These are phyloP conservation scores for Zele albiditarsus DNA, from an alignment of 2,888 invertebrate species.

Conservation along the genomic window DNA sequence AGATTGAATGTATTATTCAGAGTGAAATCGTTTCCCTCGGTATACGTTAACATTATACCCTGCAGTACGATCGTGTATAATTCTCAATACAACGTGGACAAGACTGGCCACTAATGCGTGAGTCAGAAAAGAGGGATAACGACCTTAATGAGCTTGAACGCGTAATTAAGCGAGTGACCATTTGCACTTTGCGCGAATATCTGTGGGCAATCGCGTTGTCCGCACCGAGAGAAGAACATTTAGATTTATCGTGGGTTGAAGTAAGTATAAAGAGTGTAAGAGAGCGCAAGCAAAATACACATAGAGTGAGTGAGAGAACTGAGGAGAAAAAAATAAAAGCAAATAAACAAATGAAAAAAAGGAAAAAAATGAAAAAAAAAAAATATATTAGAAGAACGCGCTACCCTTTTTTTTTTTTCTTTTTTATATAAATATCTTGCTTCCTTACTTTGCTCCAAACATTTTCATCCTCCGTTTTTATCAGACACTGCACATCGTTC, in stretches of 20 bases:
- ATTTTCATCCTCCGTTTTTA: conserved; percentile 33
- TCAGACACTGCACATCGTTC: conserved; percentile 26
- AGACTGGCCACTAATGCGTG: conserved; percentile 50
- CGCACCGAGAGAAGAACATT: background rate
- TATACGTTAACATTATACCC: background rate
- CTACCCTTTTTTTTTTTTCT: conserved; percentile 25
- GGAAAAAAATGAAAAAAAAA: background rate
- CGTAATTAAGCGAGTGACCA: conserved; percentile 53
- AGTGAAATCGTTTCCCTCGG: background rate
- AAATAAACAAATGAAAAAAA: conserved; percentile 31
- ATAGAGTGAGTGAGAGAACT: background rate
- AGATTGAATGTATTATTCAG: background rate
- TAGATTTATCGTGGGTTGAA: conserved; percentile 25
- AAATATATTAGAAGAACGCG: conserved; percentile 41
- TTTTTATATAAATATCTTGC: conserved; percentile 30
- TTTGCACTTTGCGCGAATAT: conserved; percentile 51
- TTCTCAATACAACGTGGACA: background rate
- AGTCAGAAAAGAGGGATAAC: conserved; percentile 47
- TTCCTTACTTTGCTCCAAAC: conserved; percentile 33
- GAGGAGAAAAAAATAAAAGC: conserved; percentile 33
- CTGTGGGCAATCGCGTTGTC: conserved; percentile 35
- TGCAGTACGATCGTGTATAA: background rate
- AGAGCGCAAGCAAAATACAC: background rate
- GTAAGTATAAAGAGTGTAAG: background rate
- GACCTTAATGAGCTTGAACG: conserved; percentile 53